Conservation (phyloP, 2,888 invertebrate genomes). For the Dryadula phaetusa region DNA sequence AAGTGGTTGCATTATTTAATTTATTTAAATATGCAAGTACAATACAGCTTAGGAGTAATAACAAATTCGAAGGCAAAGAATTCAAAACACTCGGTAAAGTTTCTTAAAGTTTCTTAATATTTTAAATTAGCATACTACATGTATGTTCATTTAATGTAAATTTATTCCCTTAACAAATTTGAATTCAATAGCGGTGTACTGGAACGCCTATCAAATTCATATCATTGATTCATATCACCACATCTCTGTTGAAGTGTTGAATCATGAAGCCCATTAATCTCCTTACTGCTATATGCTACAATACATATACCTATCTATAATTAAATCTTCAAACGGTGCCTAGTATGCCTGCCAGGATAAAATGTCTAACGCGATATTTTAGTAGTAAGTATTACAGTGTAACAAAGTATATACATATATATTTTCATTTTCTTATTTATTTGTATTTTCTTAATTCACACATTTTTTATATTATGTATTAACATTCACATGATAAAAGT, state of each 20-base stretch:
- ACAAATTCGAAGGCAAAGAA: neutral
- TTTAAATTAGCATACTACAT: neutral
- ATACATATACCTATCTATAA: no score
- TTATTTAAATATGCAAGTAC: neutral
- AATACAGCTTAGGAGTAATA: neutral
- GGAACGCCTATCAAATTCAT: constrained; percentile 34
- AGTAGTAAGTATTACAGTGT: no score
- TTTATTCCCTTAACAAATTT: constrained; percentile 18
- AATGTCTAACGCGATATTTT: no score
- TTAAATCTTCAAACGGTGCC: neutral
- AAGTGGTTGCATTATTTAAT: neutral
- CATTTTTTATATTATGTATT: no score
- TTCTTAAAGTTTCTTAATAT: neutral
- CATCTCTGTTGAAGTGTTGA: constrained; percentile 25
- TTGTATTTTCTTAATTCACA: no score
- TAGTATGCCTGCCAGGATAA: no score
- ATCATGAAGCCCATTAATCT: constrained; percentile 32
- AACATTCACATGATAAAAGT: no score
- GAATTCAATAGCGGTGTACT: constrained; percentile 30
- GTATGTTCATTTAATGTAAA: constrained; percentile 12
- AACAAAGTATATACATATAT: no score
- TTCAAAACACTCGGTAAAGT: neutral
- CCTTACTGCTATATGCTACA: neutral
- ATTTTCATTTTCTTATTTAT: no score
- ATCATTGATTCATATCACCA: constrained; percentile 34